Percentiles rank a stretch among this genome's conserved stretches.
phyloP scores from a whole-genome alignment of 2,888 invertebrate species.

The Geophilus truncorum region DNA sequence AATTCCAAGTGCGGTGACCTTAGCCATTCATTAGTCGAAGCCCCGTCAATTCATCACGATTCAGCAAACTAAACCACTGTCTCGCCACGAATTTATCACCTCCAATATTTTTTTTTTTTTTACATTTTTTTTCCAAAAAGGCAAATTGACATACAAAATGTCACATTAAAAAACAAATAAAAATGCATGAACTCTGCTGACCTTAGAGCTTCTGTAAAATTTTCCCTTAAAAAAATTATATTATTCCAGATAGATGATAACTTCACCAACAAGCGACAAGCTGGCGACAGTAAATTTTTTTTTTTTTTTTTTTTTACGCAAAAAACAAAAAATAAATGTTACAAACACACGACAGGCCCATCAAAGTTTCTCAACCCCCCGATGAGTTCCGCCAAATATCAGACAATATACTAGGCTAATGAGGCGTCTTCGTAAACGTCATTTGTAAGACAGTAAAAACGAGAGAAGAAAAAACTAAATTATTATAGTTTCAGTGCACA shows the following conservation, averaged over 20 bases:
- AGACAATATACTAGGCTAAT: neutral
- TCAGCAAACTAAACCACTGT: neutral
- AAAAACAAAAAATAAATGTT: neutral
- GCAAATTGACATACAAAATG: neutral
- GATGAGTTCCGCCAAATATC: neutral
- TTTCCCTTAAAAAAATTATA: neutral
- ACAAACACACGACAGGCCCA: neutral
- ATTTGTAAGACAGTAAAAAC: neutral
- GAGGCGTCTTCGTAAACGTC: neutral
- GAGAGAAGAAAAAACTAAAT: neutral
- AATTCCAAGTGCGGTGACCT: neutral
- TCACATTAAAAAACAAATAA: neutral
- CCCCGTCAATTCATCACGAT: neutral
- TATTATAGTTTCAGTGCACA: neutral
- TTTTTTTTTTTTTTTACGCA: neutral
- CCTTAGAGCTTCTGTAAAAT: neutral
- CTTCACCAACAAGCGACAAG: slow-evolving; percentile 3
- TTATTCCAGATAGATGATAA: slow-evolving; percentile 2
- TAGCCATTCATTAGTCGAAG: neutral
- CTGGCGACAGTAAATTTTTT: neutral
- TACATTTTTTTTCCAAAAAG: neutral
- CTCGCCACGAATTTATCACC: neutral
- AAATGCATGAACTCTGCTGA: neutral
- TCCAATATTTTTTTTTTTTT: neutral
- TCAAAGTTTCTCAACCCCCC: slow-evolving; percentile 1